Evolutionary conservation across 2,888 invertebrate species (phyloP).

Genomic region (Tortrix viridana): DNA sequence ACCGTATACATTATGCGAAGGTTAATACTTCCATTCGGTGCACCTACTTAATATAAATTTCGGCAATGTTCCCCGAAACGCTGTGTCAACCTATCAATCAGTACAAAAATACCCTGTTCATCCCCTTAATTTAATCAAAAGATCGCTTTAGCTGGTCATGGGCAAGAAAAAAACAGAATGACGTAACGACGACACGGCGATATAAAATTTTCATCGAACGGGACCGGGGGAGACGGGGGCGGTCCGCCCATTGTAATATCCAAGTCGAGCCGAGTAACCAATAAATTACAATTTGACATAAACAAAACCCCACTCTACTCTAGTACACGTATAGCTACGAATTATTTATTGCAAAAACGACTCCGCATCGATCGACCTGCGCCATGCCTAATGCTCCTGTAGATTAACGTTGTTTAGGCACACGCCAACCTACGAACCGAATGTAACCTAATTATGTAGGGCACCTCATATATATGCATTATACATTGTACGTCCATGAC

Average conservation of each 20-base stretch:
- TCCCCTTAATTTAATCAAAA: conserved; percentile 84
- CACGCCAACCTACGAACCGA: too few relatives aligned
- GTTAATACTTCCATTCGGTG: conserved; percentile 76
- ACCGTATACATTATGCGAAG: conserved; percentile 72
- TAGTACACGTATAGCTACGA: conserved; percentile 68
- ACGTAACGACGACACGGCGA: conserved; percentile 74
- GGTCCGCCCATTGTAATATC: conserved; percentile 73
- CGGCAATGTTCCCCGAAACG: conserved; percentile 74
- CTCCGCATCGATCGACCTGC: conserved; percentile 42
- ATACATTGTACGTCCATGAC: too few relatives aligned
- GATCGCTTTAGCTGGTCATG: conserved; percentile 79
- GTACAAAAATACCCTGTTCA: conserved; percentile 81
- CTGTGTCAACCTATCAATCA: conserved; percentile 83
- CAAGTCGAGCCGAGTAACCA: conserved; percentile 76
- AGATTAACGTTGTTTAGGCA: conserved; percentile 5
- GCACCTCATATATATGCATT: too few relatives aligned
- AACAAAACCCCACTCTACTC: conserved; percentile 76
- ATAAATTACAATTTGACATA: conserved; percentile 83
- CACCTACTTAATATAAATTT: conserved; percentile 79
- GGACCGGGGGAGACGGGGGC: conserved; percentile 55
- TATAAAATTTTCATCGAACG: conserved; percentile 80
- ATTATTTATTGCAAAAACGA: conserved; percentile 75
- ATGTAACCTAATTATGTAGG: too few relatives aligned
- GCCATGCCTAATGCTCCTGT: conserved; percentile 11
- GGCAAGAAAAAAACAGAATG: conserved; percentile 78